Base-by-base conservation (phyloP, 2,113 vertebrate genomes). In the Myrmophylax atrothorax region DNA sequence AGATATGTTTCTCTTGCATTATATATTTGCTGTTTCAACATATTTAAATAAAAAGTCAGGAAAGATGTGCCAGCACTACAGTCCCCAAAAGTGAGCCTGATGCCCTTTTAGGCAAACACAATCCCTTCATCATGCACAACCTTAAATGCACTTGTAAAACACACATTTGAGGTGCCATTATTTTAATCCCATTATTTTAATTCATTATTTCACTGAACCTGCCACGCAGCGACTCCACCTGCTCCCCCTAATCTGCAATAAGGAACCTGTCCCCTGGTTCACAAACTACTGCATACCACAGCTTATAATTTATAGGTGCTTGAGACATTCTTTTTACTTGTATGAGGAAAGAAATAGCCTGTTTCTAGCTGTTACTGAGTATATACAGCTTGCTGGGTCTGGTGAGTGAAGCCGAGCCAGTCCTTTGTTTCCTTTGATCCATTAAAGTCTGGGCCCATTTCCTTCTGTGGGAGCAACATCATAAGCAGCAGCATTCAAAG, bases 371-470 rank as follows among this genome's bases (percentile, higher is more conserved):
- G 87, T 74, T 46, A n/a, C 85, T 92, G 92, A 95, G 53, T 67
- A 68, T 12, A 70, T 68, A 60, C 94, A 95, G 87, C 79, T 81
- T 94, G 82, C 82, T 66, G 85, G 85, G 24, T 38, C 80, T 4
- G 9, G 35, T 33, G 90, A 97, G 92, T 94, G 95, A 95, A 96
- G 92, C 83, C 0, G 8, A 95, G 93, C 94, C 96, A 95, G 93
- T 38, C 60, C 40, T 96, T 96, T 95, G 90, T 94, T 78, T 86
- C 83, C 75, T 94, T 91, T 95, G 93, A 95, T 97, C 79, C 83
- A 5, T 83, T 86, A 56, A 55, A 93, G 56, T 68, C 82, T 44
- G 75, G 37, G 79, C 55, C 78, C 1, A 0, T 92, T 97, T 97
- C 90, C 93, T 96, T 85, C 91, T 96, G 89, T 81, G n/a, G 0